These are phyloP conservation scores for Xyliphius kryptos DNA, from an alignment of 2,113 vertebrate genomes.

Conservation along the genomic window DNA sequence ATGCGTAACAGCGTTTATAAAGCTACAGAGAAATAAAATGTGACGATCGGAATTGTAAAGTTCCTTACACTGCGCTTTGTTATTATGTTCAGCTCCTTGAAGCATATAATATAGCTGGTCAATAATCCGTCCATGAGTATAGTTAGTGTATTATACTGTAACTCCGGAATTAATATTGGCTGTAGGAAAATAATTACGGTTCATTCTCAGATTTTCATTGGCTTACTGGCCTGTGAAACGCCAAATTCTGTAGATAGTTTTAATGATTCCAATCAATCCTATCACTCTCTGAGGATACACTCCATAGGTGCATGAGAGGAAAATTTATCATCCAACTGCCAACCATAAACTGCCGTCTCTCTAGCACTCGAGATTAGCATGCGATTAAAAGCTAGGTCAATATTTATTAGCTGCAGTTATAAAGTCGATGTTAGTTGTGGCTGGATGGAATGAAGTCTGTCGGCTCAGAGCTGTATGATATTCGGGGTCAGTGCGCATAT, in stretches of 20 bases:
- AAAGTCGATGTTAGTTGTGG: no score
- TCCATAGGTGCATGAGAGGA: constrained; percentile 70
- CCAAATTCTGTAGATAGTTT: constrained; percentile 58
- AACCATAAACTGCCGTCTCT: constrained; percentile 61
- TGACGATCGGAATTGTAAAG: no score
- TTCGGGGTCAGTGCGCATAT: no score
- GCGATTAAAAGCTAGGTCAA: no score
- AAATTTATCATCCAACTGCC: constrained; percentile 69
- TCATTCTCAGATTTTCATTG: constrained; percentile 39
- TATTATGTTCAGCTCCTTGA: constrained; percentile 10
- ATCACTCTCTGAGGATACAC: constrained; percentile 71
- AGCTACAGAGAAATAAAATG: constrained; percentile 6
- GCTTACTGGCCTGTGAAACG: constrained; percentile 43
- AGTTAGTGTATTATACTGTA: constrained; percentile 38
- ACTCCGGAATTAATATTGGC: constrained; percentile 38
- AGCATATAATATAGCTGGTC: constrained; percentile 19
- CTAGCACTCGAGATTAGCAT: no score
- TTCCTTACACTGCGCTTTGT: constrained; percentile 17
- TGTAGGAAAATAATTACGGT: constrained; percentile 34
- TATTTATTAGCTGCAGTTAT: no score
- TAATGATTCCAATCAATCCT: constrained; percentile 77
- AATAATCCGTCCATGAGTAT: constrained; percentile 29
- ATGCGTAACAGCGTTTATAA: not conserved
- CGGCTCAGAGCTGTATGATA: no score
- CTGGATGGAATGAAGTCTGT: no score